Base-by-base conservation (phyloP, 2,888 invertebrate species). In the Chironomus riparius region DNA sequence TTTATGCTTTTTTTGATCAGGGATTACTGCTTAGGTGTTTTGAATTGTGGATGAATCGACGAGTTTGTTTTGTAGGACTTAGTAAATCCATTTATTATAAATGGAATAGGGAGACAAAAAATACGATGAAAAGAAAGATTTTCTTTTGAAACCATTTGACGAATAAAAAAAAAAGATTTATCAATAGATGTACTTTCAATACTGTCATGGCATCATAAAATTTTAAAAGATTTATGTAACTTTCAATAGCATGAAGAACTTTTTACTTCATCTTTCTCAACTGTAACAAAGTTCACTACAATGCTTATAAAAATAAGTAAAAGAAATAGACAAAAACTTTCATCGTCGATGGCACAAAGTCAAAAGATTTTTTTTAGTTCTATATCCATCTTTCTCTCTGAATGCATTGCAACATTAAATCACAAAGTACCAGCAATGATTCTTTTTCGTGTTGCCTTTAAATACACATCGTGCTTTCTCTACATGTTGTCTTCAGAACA, bases 351-450 rank as follows among this genome's bases (percentile, higher is more conserved):
- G 56, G 56, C 56, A 56, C 18, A 56, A 56, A 56, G 56, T 56
- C 56, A 56, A 56, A 56, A 5, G n/a, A 70, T 70, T 47, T 70
- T 70, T 24, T 65, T 65, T 24, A 24, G 12, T 62, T 21, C 24
- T 18, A 15, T 56, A n/a, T 56, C 18, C 56, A 56, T 56, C 56
- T 56, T 56, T n/a, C n/a, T 38, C 38, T 10, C 10, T 38, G 38
- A 38, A 56, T 56, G 56, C 56, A 56, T 65, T 65, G 22, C 65
- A 70, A 24, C 70, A 70, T 70, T 70, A 70, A 70, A 70, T 70
- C 70, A 70, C 15, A 70, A 70, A 70, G 21, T 50, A 50, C 56
- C 70, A 48, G 70, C 70, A 48, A 48, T 70, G 69, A 47, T 68
- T 68, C 38, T 68, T 68, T 28, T 68, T 21, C 68, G 22, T 28